Evolutionary conservation across 1,140 invertebrate species (phyloP).

Genomic region (Triops cancriformis): DNA sequence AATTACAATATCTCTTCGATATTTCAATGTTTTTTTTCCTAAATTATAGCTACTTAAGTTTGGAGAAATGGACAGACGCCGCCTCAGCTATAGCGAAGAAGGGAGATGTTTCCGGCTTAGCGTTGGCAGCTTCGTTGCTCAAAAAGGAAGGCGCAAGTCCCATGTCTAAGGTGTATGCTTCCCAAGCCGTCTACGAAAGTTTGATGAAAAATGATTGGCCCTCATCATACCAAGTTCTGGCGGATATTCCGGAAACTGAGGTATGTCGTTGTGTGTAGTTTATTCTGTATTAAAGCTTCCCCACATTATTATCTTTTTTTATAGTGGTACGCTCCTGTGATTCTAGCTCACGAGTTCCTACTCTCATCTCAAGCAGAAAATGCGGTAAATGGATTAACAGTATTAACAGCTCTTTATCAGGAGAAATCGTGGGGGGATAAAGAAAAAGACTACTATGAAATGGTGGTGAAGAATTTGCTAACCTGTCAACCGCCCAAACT

Average conservation of each 20-base stretch:
- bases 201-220: background rate
- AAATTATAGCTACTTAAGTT: background rate
- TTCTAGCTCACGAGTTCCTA: background rate
- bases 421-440: background rate
- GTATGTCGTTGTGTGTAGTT: background rate
- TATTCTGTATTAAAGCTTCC: background rate
- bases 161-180: background rate
- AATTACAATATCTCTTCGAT: background rate
- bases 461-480: background rate
- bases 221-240: background rate
- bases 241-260: background rate
- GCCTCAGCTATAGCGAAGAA: constrained; percentile 1
- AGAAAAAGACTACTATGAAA: background rate
- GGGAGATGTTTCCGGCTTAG: background rate
- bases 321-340: background rate
- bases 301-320: background rate
- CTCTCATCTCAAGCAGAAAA: background rate
- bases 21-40: background rate
- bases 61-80: constrained; percentile 1
- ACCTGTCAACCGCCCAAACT: background rate
- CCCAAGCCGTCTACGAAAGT: background rate
- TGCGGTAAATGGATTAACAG: background rate
- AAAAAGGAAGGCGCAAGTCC: background rate
- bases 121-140: background rate
- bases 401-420: background rate